Conservation (phyloP, 2,888 invertebrate genomes). For the Ornithoptera alexandrae region DNA sequence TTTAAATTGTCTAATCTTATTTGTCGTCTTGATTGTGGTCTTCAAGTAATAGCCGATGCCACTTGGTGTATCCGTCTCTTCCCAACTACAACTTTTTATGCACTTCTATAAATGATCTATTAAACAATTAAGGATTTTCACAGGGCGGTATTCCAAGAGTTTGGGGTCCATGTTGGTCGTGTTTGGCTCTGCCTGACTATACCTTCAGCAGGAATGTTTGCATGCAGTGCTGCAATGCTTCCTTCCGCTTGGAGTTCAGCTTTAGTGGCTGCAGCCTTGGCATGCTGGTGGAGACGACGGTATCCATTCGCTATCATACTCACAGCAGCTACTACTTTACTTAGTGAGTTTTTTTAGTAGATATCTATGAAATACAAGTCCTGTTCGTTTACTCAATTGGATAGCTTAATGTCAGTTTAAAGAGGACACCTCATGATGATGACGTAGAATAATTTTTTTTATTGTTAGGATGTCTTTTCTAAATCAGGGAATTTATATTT, state of each 20-base stretch:
- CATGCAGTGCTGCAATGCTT: constrained; percentile 91
- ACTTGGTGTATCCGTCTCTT: no score
- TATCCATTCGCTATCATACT: constrained; percentile 90
- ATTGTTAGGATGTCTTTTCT: no score
- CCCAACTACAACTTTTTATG: no score
- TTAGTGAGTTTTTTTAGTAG: constrained; percentile 67
- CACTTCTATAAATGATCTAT: background rate
- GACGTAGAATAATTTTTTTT: no score
- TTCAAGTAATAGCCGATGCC: no score
- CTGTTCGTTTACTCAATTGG: no score
- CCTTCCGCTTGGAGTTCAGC: constrained; percentile 98
- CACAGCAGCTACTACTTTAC: constrained; percentile 88
- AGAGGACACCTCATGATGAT: no score
- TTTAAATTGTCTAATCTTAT: no score
- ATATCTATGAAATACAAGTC: no score
- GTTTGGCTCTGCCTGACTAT: constrained; percentile 89
- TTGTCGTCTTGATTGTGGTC: no score
- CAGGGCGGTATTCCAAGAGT: constrained; percentile 93
- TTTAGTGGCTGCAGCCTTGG: constrained; percentile 89
- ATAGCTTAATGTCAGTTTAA: no score
- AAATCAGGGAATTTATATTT: no score
- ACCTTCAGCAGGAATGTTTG: constrained; percentile 95
- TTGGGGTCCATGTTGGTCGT: constrained; percentile 93
- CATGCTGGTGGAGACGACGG: constrained; percentile 92
- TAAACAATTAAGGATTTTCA: background rate